phyloP scores from a whole-genome alignment of 2,113 vertebrate species.

The Sisor rabdophorus region DNA sequence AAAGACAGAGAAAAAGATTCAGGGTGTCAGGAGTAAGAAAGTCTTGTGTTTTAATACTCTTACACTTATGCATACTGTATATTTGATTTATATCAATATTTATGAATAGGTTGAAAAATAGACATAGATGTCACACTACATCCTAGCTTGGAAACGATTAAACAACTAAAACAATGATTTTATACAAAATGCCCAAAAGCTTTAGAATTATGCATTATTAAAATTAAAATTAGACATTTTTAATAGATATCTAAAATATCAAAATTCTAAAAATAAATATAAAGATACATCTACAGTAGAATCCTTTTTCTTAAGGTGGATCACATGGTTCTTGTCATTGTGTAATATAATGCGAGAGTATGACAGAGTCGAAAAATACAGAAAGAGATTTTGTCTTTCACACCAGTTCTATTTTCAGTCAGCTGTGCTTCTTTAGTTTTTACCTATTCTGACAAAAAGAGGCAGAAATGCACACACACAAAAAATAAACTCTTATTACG shows the following conservation, averaged over 20 bases:
- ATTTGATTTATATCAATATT: background rate
- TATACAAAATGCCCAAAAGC: background rate
- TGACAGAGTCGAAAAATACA: conserved; percentile 33
- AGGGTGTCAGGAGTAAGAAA: conserved; percentile 14
- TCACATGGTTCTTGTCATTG: conserved; percentile 9
- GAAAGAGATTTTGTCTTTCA: conserved; percentile 22
- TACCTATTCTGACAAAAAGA: conserved; percentile 5
- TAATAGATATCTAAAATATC: background rate
- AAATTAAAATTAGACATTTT: background rate
- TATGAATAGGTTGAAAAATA: background rate
- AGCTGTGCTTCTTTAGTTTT: background rate
- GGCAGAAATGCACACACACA: background rate
- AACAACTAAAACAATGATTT: background rate
- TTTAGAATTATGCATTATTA: background rate
- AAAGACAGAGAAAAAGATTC: conserved; percentile 31
- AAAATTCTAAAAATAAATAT: background rate
- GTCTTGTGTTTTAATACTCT: background rate
- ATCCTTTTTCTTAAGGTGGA: background rate
- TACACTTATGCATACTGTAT: too few species aligned
- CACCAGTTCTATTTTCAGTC: conserved; percentile 32
- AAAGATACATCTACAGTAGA: background rate
- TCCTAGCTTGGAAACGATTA: background rate
- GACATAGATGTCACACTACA: background rate
- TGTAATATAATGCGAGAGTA: conserved; percentile 12
- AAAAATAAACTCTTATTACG: background rate